A percentile compares a stretch with the other conserved stretches of the same genome.
Evolutionary conservation across 2,888 invertebrate species (phyloP).

Genomic region (Kuschelorhynchus macadamiae): DNA sequence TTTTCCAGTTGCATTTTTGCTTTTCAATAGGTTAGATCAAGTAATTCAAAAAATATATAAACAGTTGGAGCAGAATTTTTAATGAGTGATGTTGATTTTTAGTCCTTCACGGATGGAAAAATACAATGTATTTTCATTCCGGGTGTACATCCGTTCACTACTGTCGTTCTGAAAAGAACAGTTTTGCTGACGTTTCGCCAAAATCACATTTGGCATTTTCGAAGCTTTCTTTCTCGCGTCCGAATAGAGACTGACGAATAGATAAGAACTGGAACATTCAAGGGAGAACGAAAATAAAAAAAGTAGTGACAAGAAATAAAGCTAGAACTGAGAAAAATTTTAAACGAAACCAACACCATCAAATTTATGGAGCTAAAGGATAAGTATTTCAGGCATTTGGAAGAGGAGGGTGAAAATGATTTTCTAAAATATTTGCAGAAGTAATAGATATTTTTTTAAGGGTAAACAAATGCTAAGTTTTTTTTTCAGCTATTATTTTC

Average conservation of each 20-base stretch:
- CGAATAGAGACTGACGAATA: too few species aligned
- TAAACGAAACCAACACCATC: conserved; percentile 37
- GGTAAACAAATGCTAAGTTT: too few species aligned
- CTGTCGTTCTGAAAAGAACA: too few species aligned
- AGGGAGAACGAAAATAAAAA: conserved; percentile 39
- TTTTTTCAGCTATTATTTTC: too few species aligned
- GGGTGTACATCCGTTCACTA: too few species aligned
- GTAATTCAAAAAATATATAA: conserved; percentile 36
- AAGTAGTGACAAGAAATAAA: conserved; percentile 34
- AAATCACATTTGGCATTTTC: too few species aligned
- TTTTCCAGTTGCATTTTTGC: conserved; percentile 46
- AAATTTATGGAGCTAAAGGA: conserved; percentile 42
- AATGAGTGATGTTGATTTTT: conserved; percentile 21
- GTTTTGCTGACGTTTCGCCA: too few species aligned
- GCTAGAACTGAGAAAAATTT: conserved; percentile 44
- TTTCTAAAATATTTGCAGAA: conserved; percentile 48
- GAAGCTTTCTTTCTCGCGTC: too few species aligned
- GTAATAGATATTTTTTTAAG: conserved; percentile 45
- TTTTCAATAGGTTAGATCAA: conserved; percentile 45
- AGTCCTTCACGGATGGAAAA: too few species aligned
- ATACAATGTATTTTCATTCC: conserved; percentile 45
- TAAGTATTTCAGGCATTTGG: conserved; percentile 44
- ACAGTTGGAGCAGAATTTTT: too few species aligned
- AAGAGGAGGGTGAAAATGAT: too few species aligned
- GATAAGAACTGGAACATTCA: conserved; percentile 47